Percentiles rank a stretch among this genome's conserved stretches.
Conservation (phyloP, 1,140 invertebrate genomes). For the Vanessa atalanta region DNA sequence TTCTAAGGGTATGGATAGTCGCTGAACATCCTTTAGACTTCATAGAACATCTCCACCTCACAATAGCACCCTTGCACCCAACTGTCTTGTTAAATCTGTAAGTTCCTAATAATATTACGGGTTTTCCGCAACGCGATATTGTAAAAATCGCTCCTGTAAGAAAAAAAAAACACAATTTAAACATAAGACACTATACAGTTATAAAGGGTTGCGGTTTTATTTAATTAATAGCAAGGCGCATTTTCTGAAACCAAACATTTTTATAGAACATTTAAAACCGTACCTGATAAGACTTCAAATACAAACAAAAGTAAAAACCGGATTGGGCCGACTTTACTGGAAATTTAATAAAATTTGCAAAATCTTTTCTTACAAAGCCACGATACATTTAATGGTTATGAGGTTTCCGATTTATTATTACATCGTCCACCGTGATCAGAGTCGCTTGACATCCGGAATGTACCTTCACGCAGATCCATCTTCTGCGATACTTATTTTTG, state of each 20-base stretch:
- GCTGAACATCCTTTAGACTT: slow-evolving; percentile 43
- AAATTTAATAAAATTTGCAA: neutral
- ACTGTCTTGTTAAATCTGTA: slow-evolving; percentile 46
- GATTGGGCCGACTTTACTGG: neutral
- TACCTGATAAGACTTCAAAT: no score
- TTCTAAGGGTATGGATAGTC: slow-evolving; percentile 40
- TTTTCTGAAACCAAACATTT: no score
- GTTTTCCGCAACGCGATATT: slow-evolving; percentile 45
- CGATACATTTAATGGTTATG: slow-evolving; percentile 48
- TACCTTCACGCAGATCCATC: slow-evolving; percentile 46
- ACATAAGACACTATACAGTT: neutral
- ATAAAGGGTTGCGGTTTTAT: neutral
- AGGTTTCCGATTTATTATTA: slow-evolving; percentile 44
- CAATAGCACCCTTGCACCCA: slow-evolving; percentile 32
- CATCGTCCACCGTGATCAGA: slow-evolving; percentile 43
- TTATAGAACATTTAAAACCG: no score
- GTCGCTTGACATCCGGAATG: slow-evolving; percentile 43
- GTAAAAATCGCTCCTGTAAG: slow-evolving; percentile 38
- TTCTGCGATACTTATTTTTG: slow-evolving; percentile 27
- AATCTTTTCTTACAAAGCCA: neutral
- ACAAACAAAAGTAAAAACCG: no score
- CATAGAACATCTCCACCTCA: slow-evolving; percentile 49
- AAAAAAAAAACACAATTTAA: neutral
- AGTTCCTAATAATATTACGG: slow-evolving; percentile 44
- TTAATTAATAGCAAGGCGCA: no score